These are phyloP conservation scores for Agapornis roseicollis DNA, from an alignment of 2,113 vertebrate genomes.

Conservation along the genomic window DNA sequence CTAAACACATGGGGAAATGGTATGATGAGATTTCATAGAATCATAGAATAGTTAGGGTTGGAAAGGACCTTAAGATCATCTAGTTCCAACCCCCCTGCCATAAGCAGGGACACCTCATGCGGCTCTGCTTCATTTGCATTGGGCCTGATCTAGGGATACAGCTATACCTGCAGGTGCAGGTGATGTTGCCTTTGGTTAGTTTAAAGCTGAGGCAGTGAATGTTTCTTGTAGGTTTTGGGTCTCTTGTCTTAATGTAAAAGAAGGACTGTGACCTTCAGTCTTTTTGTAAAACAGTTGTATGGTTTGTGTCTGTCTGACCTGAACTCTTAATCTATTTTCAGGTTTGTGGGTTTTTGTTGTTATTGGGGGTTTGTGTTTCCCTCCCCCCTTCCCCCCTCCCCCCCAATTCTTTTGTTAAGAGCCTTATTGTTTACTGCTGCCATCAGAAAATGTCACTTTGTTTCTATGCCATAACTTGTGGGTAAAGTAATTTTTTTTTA, in stretches of 20 bases:
- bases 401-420: not conserved
- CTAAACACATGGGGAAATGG: not conserved
- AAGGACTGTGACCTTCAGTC: not conserved
- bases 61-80: too few species aligned
- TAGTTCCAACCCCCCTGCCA: too few species aligned
- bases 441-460: not conserved
- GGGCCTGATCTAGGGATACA: not conserved
- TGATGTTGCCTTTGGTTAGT: not conserved
- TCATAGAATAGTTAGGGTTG: too few species aligned
- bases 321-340: not conserved
- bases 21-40: not conserved
- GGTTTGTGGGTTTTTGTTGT: not conserved
- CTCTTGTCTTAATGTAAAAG: not conserved
- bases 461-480: not conserved
- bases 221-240: not conserved
- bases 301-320: not conserved
- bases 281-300: not conserved
- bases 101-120: too few species aligned
- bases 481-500: not conserved
- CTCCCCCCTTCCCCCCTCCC: too few species aligned
- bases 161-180: not conserved
- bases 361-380: not conserved
- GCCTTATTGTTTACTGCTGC: not conserved
- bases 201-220: not conserved
- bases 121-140: not conserved